Evolutionary conservation across 92 coral and sea anemone species (phyloP), one percentile per base, ranked within the genome.

Genomic region (Parazoanthus swiftii): DNA sequence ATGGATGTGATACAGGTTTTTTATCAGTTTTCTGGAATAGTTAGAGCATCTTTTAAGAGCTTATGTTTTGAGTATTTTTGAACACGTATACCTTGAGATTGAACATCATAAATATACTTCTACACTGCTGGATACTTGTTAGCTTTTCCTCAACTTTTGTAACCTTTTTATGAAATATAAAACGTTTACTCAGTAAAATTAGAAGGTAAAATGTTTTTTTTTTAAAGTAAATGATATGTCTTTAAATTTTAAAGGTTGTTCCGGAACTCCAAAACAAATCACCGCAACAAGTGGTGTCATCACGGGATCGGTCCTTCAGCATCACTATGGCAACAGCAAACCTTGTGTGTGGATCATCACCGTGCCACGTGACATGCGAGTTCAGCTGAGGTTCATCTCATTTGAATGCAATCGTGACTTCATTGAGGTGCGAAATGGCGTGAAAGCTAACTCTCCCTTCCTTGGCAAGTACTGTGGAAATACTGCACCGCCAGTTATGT

Each of bases 271-370:
- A 20, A 76, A 46, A 46, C 80, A 42, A 42, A 43, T 76, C 59
- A 21, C 14, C 44, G 44, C 80, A 15, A 33, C 80, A 4, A n/a
- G 80, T 43, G 80, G 80, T 43, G 14, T 43, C 46, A 43, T 76
- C 33, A 76, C 80, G 44, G 80, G 80, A 6, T 76, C 80, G 2
- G 42, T 38, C 80, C 80, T 43, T 23, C 80, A 76, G 35, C 80
- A 76, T 76, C 80, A 76, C 58, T 76, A 76, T 76, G 80, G 80
- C 80, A 76, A 76, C 58, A 76, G 80, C 33, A 39, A 76, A 46
- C 58, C 80, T 76, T 76, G 80, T 26, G 80, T 76, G 56, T 76
- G 80, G 80, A 43, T 76, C 14, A 76, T 76, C 80, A 43, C 80
- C 46, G 80, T 76, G 26, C 80, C 80, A 20, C 58, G 33, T 76